A percentile compares a stretch with the other conserved stretches of the same genome.
Conservation (phyloP, 92 coral and sea anemone genomes). For the Umimayanthus chanpuru region DNA sequence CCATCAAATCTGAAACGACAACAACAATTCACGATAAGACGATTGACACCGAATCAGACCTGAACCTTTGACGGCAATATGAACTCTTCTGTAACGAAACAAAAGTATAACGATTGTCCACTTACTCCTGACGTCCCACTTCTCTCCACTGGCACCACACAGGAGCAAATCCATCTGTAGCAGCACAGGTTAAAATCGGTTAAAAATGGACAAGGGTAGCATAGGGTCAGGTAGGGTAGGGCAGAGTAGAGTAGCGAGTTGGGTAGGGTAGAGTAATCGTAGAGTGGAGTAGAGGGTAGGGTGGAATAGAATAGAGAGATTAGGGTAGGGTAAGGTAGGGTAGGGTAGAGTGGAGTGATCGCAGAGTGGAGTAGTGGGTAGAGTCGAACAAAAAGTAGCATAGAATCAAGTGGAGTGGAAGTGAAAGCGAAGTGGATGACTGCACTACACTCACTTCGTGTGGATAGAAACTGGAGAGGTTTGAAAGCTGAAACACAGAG, state of each 20-base stretch:
- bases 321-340: not conserved
- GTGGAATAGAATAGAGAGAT: too few species aligned
- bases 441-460: slow-evolving; percentile 69
- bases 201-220: not conserved
- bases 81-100: not conserved
- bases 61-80: not conserved
- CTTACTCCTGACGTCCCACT: slow-evolving; percentile 94
- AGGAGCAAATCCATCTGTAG: slow-evolving; percentile 89
- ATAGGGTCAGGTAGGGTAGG: too few species aligned
- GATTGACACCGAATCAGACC: not conserved
- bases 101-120: not conserved
- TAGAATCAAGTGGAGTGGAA: not conserved
- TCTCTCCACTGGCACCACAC: slow-evolving; percentile 90
- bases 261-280: too few species aligned
- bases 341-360: too few species aligned
- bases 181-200: not conserved
- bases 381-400: not conserved
- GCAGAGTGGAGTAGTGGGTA: too few species aligned
- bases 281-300: too few species aligned
- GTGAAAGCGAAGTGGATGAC: not conserved
- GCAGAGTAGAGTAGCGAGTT: too few species aligned
- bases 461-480: slow-evolving; percentile 82
- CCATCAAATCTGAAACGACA: slow-evolving; percentile 83
- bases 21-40: not conserved
- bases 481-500: slow-evolving; percentile 88